Evolutionary conservation across 2,797 vertebrate species (phyloP).

Genomic region (Acanthopagrus latus): DNA sequence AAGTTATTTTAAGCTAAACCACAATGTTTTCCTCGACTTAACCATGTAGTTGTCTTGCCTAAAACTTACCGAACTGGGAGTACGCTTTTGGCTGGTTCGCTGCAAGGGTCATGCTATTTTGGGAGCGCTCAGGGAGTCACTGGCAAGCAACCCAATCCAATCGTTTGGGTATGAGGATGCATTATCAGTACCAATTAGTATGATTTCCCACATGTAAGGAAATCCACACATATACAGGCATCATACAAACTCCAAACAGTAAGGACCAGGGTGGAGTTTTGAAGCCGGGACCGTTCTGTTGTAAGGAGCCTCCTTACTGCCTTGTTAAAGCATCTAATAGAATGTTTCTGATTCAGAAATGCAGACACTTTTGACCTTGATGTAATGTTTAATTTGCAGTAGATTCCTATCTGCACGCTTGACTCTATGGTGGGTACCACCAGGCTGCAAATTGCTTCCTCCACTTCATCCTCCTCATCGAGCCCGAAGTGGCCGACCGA

Average conservation of each 20-base stretch:
- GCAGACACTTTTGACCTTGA: constrained; percentile 20
- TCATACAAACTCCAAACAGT: too few species aligned
- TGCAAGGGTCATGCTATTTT: too few species aligned
- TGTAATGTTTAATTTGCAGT: constrained; percentile 15
- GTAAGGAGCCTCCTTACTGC: not conserved
- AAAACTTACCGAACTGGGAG: too few species aligned
- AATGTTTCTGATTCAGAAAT: constrained; percentile 23
- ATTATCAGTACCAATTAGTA: not conserved
- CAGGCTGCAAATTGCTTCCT: constrained; percentile 29
- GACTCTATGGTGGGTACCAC: constrained; percentile 3
- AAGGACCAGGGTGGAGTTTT: not conserved
- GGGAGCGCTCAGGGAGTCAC: too few species aligned
- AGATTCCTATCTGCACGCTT: constrained; percentile 1
- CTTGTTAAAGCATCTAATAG: constrained; percentile 12
- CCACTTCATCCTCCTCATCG: constrained; percentile 7
- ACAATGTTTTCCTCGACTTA: too few species aligned
- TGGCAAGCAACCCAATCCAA: too few species aligned
- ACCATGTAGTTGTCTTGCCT: too few species aligned
- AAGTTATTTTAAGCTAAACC: too few species aligned
- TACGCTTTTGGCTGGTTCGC: too few species aligned
- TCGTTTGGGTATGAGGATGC: too few species aligned
- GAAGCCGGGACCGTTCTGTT: not conserved
- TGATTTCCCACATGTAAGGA: not conserved
- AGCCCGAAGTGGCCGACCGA: constrained; percentile 8
- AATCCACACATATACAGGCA: not conserved